Evolutionary conservation across 2,113 vertebrate species (phyloP), one percentile per base, ranked within the genome.

Genomic region (Podarcis muralis): DNA sequence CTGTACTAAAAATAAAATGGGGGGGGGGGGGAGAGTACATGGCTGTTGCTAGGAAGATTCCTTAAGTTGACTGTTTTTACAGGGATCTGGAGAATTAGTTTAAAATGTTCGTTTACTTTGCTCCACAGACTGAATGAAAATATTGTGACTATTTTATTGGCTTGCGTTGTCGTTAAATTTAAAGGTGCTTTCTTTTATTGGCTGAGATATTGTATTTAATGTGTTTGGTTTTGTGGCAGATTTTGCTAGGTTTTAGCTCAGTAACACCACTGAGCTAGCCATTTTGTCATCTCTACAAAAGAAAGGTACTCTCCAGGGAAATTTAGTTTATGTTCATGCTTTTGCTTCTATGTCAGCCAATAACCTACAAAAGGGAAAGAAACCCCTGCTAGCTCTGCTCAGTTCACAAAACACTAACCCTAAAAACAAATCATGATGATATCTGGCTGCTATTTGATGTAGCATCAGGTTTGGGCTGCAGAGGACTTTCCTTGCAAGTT

Each of bases 281-380:
- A 59, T 85, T 92, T 88, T 93, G 94, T 95, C 94, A 88, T 96
- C 88, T 94, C 84, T 85, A 35, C 80, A 87, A 85, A 87, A 95
- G 92, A 94, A 91, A 91, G 92, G 0, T 89, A 0, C 35, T 96
- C 95, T 88, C 89, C 48, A 3, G 90, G 91, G 94, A 94, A 93
- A 94, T 94, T 93, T 93, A 72, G 91, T 95, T 92, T 92, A 74
- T 93, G 92, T 77, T 93, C 91, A 89, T 81, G 85, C 69, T 90
- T 95, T 94, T 83, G 91, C 78, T 94, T 94, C 86, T 87, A 20
- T 91, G 23, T 91, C 92, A 87, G 77, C 92, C 92, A 94, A 76
- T 91, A 95, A 92, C 90, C 86, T 89, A 32, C 81, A 85, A 91
- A n/a, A n/a, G 12, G 12, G 16, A 32, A 71, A 72, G 32, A 74